These are phyloP conservation scores for Linyphia triangularis DNA, from an alignment of 2,888 invertebrate genomes.

Conservation along the genomic window DNA sequence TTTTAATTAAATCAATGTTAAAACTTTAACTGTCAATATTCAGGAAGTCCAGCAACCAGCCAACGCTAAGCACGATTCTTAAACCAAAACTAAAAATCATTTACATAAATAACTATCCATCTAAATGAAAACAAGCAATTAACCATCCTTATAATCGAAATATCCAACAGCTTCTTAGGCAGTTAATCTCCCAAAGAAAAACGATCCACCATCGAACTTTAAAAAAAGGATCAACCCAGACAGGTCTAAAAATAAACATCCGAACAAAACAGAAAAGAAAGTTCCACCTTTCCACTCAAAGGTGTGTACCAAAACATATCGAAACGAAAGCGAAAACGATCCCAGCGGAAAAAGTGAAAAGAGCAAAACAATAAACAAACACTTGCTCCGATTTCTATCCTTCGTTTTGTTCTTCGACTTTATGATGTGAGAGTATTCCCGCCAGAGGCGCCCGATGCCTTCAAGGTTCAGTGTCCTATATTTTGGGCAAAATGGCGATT, in stretches of 20 bases:
- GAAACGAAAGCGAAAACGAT: slow-evolving; percentile 72
- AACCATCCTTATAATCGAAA: slow-evolving; percentile 8
- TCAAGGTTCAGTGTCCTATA: slow-evolving; percentile 74
- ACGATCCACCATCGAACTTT: slow-evolving; percentile 35
- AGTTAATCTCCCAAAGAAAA: background rate
- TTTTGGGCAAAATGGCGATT: slow-evolving; percentile 68
- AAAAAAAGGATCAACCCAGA: slow-evolving; percentile 1
- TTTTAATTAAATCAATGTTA: no score
- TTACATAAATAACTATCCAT: slow-evolving; percentile 6
- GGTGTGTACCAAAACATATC: slow-evolving; percentile 66
- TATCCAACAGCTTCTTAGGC: background rate
- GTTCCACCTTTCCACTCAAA: background rate
- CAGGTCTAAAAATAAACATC: slow-evolving; percentile 65
- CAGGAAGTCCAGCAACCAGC: background rate
- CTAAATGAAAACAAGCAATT: slow-evolving; percentile 48
- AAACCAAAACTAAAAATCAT: background rate
- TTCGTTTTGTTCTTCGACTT: slow-evolving; percentile 38
- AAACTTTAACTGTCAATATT: no score
- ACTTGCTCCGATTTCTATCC: slow-evolving; percentile 70
- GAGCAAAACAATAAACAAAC: slow-evolving; percentile 63
- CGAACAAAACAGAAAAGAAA: slow-evolving; percentile 53
- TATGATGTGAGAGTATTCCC: slow-evolving; percentile 55
- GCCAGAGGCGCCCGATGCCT: slow-evolving; percentile 74
- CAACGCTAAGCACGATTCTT: background rate
- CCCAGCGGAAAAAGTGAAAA: slow-evolving; percentile 48